Evolutionary conservation across 2,113 vertebrate genomes (phyloP), one percentile per base, ranked within the genome.

Genomic region (Hemibagrus wyckioides): DNA sequence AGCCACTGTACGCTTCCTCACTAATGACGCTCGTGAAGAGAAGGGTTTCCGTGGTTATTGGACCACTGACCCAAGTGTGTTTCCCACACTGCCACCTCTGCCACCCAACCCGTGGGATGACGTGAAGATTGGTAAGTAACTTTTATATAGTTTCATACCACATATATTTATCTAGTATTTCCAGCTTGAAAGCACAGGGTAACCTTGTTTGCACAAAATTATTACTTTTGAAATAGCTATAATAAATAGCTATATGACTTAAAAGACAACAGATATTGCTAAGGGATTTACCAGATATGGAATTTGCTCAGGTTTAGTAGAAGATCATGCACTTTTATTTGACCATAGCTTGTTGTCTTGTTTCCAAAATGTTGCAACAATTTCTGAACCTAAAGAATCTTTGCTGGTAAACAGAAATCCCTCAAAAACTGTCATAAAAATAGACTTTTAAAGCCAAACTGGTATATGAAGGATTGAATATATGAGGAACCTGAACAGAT

Each of bases 11-110:
- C 94, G 94, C 73, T 96, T 96, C 88, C 73, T 95, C n/a, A 94
- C 93, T 83, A 92, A 95, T 2, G 41, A 75, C 50, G 89, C 48
- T 2, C 86, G 89, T 69, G 91, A 93, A 8, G 90, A 94, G 77
- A 92, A 86, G 33, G 95, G 96, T 85, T 96, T 96, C 84, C 94
- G 91, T 84, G 94, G 94, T 85, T 94, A 94, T 88, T 96, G 95
- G 95, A 95, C 94, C 82, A 94, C 92, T 1, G 89, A 94, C 83
- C 3, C 84, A 1, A 81, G 2, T 50, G 67, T 94, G 48, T 30
- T 94, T 59, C 94, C 92, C 4, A 94, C 93, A 48, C 65, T 94
- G 83, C 89, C 94, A 39, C 89, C 93, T 76, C 85, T 88, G 14
- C 83, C 88, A 33, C 10, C 89, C 17, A 94, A 93, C 50, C 94